Conservation (phyloP, 2,888 invertebrate species). For the Philonicus albiceps region DNA sequence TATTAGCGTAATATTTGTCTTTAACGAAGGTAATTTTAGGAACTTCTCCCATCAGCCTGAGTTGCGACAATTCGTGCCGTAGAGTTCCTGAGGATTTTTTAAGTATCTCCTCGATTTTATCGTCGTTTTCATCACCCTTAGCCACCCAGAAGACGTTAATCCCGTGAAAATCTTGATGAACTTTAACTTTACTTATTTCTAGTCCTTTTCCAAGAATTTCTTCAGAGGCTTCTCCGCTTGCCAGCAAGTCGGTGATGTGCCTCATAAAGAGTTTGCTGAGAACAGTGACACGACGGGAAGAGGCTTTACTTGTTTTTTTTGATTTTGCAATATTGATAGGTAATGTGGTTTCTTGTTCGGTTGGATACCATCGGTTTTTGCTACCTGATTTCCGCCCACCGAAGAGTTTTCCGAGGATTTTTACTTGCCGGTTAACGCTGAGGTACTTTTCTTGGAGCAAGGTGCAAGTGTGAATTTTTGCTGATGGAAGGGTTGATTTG, state of each 20-base stretch:
- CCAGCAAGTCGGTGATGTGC: constrained; percentile 79
- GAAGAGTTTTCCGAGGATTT: constrained; percentile 58
- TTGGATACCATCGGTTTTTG: constrained; percentile 58
- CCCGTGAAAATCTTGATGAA: constrained; percentile 71
- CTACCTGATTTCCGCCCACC: constrained; percentile 57
- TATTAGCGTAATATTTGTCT: constrained; percentile 68
- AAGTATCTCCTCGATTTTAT: constrained; percentile 66
- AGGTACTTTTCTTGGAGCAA: neutral
- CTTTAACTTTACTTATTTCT: constrained; percentile 76
- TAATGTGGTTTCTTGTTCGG: neutral
- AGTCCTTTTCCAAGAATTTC: constrained; percentile 72
- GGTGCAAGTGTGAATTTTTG: neutral
- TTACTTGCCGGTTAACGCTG: constrained; percentile 52
- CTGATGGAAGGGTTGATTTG: neutral
- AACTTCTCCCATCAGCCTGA: constrained; percentile 77
- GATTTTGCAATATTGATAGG: constrained; percentile 58
- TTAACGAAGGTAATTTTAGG: constrained; percentile 78
- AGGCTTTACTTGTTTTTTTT: constrained; percentile 66
- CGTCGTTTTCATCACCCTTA: constrained; percentile 67
- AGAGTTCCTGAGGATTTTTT: constrained; percentile 68
- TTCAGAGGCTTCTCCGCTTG: constrained; percentile 72
- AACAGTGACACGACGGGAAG: constrained; percentile 70
- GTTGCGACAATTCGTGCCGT: constrained; percentile 76
- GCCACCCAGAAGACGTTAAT: constrained; percentile 79
- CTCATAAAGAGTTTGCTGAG: constrained; percentile 85